Base-by-base conservation (phyloP, 1,140 invertebrate genomes). In the Heliconius eleuchia region DNA sequence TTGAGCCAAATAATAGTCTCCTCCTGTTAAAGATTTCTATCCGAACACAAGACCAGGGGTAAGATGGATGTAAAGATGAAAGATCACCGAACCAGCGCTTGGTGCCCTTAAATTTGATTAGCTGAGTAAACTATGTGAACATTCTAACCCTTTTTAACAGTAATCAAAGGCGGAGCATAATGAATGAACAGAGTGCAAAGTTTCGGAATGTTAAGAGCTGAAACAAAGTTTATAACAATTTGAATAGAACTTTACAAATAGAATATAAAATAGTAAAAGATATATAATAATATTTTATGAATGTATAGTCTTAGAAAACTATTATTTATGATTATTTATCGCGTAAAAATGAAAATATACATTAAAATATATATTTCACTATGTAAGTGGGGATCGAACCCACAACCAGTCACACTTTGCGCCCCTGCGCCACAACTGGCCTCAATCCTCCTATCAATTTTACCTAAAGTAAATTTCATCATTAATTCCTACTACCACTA, bases 101-200 rank as follows among this genome's bases (percentile, higher is more conserved):
- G 82, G 73, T 86, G 85, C 82, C 76, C 79, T 77, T 78, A 83
- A 85, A 88, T 88, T 88, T 90, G 85, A 89, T 90, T 89, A 88
- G 77, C 84, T 88, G 79, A 78, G 84, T 74, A 87, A 88, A 88
- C 84, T 87, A 86, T 85, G 87, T 84, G 85, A 75, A 76, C 83
- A 81, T 80, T 82, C 83, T 70, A 71, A 84, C 80, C 86, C 86
- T 86, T 89, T 90, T 86, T 81, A 87, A 85, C 75, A 84, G 83
- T 82, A 84, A 87, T 89, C 84, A 90, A 89, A 86, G 85, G 81
- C 70, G 82, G 83, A 86, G 55, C 70, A 81, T 83, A 86, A 86
- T 87, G 83, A 84, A 80, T 84, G 81, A 82, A 80, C 79, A 74
- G 77, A 73, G 76, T 55, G 76, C 57, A 84, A 85, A 84, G 82